Conservation (phyloP, 2,797 vertebrate species). For the Hyperoplus lanceolatus region DNA sequence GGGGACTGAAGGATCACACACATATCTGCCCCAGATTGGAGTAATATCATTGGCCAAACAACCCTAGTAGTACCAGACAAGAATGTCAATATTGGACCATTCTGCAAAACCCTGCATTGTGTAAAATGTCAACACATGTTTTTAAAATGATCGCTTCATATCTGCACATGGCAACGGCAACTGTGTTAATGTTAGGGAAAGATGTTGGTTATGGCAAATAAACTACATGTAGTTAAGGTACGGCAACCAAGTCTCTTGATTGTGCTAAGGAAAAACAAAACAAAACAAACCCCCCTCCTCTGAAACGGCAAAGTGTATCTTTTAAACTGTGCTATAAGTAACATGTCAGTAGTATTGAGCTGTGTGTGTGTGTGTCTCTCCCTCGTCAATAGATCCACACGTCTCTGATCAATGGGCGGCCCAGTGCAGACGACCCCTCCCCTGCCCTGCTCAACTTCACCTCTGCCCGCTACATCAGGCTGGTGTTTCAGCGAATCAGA, state of each 20-base stretch:
- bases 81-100: not conserved
- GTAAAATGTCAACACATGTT: not conserved
- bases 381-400: slow-evolving; percentile 90
- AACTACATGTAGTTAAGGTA: not conserved
- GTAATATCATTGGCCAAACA: not conserved
- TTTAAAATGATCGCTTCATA: not conserved
- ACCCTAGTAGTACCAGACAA: not conserved
- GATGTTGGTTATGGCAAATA: not conserved
- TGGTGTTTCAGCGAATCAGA: slow-evolving; percentile 93
- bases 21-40: not conserved
- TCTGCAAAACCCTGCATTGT: not conserved
- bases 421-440: slow-evolving; percentile 95
- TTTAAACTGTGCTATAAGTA: not conserved
- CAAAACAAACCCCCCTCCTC: no score
- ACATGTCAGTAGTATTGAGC: slow-evolving; percentile 7
- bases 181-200: not conserved
- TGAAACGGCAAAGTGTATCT: no score
- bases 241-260: not conserved
- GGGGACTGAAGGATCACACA: not conserved
- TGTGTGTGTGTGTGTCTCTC: not conserved
- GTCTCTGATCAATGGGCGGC: slow-evolving; percentile 95
- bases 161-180: not conserved
- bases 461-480: slow-evolving; percentile 93
- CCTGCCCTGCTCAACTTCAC: slow-evolving; percentile 92
- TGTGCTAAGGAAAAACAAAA: no score